A percentile compares a stretch with the other conserved stretches of the same genome.
phyloP scores from a whole-genome alignment of 2,113 vertebrate species.

The Centropus unirufus region DNA sequence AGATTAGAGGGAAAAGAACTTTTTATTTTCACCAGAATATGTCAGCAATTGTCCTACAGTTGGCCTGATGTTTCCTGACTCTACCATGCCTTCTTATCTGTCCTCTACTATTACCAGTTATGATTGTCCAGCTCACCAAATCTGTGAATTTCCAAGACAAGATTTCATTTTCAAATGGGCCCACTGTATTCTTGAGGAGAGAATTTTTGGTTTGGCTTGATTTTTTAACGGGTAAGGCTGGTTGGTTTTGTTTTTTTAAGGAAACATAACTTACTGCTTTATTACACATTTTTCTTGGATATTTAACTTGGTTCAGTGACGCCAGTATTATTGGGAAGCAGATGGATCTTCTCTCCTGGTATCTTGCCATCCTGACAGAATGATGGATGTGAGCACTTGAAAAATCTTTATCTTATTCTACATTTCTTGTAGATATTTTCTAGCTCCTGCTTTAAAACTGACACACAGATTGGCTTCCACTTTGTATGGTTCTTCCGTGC shows the following conservation, averaged over 20 bases:
- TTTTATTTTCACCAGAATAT: background rate
- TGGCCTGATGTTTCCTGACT: background rate
- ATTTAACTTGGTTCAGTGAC: constrained; percentile 20
- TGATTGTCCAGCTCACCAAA: background rate
- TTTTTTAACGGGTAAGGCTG: background rate
- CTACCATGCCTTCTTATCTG: background rate
- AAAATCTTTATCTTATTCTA: constrained; percentile 58
- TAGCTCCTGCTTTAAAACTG: constrained; percentile 23
- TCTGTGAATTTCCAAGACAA: background rate
- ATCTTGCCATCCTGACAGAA: constrained; percentile 59
- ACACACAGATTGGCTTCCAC: background rate
- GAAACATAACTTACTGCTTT: background rate
- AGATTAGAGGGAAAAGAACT: background rate
- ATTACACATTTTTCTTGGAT: background rate
- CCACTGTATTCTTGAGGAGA: background rate
- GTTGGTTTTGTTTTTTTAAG: background rate
- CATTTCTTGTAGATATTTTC: constrained; percentile 27
- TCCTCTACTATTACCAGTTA: background rate
- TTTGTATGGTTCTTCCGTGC: background rate
- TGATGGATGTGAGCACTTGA: constrained; percentile 54
- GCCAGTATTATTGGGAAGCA: constrained; percentile 39
- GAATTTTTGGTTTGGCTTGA: background rate
- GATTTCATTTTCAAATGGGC: background rate
- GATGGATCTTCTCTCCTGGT: constrained; percentile 58
- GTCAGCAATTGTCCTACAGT: background rate